Base-by-base conservation (phyloP, 2,888 invertebrate genomes). In the Rhagium mordax region DNA sequence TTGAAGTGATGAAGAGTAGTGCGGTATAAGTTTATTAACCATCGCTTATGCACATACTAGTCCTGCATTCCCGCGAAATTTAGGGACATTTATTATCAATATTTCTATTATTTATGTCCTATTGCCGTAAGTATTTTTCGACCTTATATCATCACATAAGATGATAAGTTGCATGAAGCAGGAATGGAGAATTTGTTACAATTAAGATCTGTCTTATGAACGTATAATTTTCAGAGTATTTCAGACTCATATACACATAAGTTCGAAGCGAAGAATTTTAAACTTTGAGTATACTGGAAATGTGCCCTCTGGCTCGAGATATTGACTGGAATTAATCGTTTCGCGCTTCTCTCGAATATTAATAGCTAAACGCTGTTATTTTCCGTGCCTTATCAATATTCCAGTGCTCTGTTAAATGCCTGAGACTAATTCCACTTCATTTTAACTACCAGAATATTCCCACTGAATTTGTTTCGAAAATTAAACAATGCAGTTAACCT, bases 331-430 rank as follows among this genome's bases (percentile, higher is more conserved):
- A 75, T 77, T 74, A 79, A 79, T 74, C 73, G 75, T 73, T 73
- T 71, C 70, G 72, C 69, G 70, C 59, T 70, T 69, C 69, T 69
- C 61, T 68, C 70, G 77, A 79, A 79, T 79, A 79, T 79, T 79
- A 79, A 79, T 77, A 72, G 74, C 74, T 29, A 64, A 73, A 64
- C 73, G 69, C 72, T 73, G 71, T 78, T 79, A 79, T 76, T 78
- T 78, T 79, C 75, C 77, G 76, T 79, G 79, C 79, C 76, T 79
- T 79, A 79, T 79, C 79, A 74, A 78, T 78, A 78, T 78, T 78
- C 78, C 75, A 60, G 73, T 70, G 74, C 76, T 61, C 61, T 61
- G 72, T 60, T 75, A 76, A 78, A 78, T 76, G 71, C 75, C 69
- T 33, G 65, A 62, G 73, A 68, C 76, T 78, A 78, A 78, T 78